Conservation (phyloP, 2,888 invertebrate species). For the Balanococcus diminutus region DNA sequence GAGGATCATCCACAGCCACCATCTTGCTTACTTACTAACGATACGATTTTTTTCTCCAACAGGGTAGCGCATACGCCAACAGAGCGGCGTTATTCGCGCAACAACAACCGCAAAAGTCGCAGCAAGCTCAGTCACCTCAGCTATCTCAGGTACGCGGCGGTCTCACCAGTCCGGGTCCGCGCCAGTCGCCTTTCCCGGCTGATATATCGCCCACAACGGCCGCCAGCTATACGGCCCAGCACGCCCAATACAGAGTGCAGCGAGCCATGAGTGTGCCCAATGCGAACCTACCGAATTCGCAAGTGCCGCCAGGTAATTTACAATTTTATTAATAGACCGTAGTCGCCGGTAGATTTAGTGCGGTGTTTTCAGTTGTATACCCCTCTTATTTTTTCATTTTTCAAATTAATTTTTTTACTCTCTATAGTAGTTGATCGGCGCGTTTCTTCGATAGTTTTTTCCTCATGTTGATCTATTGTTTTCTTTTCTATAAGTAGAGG, state of each 20-base stretch:
- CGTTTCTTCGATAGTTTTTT: conserved; percentile 45
- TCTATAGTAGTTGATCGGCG: conserved; percentile 46
- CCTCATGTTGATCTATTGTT: background rate
- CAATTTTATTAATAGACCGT: background rate
- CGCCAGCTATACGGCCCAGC: conserved; percentile 62
- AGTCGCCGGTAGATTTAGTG: conserved; percentile 7
- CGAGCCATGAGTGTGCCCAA: conserved; percentile 66
- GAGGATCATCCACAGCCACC: no score
- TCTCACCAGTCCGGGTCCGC: conserved; percentile 65
- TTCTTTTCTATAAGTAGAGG: background rate
- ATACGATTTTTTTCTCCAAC: background rate
- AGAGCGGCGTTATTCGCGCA: conserved; percentile 57
- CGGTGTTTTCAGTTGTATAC: background rate
- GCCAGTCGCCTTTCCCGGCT: conserved; percentile 67
- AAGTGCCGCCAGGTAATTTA: conserved; percentile 46
- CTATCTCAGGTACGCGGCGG: conserved; percentile 62
- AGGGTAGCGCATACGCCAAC: conserved; percentile 37
- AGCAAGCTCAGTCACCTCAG: conserved; percentile 56
- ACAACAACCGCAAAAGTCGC: conserved; percentile 59
- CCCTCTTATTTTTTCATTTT: background rate
- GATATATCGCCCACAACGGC: conserved; percentile 60
- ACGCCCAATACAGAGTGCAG: conserved; percentile 65
- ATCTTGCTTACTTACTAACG: no score
- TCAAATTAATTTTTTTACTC: background rate
- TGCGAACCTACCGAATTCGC: conserved; percentile 23